Conservation (phyloP, 2,797 vertebrate genomes). For the Nasua narica region DNA sequence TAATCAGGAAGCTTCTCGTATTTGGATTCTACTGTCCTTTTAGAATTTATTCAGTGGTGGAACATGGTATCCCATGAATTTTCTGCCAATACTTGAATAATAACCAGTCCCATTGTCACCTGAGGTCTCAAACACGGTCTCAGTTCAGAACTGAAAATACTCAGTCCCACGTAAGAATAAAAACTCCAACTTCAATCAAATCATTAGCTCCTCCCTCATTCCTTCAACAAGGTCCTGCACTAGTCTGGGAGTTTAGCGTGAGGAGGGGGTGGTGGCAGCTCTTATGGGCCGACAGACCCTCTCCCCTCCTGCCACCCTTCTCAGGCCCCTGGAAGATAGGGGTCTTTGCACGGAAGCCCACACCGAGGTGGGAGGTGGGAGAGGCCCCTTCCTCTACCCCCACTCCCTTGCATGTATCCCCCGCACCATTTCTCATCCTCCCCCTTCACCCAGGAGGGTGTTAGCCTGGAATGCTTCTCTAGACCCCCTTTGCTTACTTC, state of each 20-base stretch:
- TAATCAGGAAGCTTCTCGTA: background rate
- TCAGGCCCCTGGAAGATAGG: background rate
- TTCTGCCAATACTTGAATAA: background rate
- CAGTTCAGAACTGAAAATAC: background rate
- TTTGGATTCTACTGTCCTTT: background rate
- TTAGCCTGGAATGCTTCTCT: background rate
- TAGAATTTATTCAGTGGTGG: background rate
- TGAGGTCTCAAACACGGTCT: background rate
- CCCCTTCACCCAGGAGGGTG: background rate
- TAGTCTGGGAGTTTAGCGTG: background rate
- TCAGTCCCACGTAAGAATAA: background rate
- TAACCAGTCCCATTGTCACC: background rate
- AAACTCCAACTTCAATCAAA: background rate
- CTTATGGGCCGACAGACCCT: background rate
- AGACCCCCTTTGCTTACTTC: background rate
- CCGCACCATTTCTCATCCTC: background rate
- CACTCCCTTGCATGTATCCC: background rate
- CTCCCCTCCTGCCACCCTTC: fast-evolving
- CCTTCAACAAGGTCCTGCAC: background rate
- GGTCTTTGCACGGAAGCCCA: background rate
- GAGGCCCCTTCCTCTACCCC: background rate
- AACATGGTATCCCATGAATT: background rate
- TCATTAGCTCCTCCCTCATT: background rate
- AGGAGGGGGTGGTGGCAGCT: background rate
- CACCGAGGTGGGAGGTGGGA: background rate